Evolutionary conservation across 1,140 invertebrate genomes (phyloP).

Genomic region (Aphidius ervi): DNA sequence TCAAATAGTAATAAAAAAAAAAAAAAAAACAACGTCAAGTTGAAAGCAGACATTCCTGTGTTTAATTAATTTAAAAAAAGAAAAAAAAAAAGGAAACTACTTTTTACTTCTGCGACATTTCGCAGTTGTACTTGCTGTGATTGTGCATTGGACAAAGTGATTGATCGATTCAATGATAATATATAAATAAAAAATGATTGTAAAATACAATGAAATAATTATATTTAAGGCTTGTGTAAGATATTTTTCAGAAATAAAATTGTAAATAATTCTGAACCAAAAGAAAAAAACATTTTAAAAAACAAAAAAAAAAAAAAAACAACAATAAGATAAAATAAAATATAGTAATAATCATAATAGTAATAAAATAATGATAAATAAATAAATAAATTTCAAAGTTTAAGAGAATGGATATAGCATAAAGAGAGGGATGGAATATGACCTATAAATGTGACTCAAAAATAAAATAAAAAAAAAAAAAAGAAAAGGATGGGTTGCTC

Average conservation of each 20-base stretch:
- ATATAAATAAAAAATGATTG: constrained; percentile 14
- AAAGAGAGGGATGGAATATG: constrained; percentile 15
- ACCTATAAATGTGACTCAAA: constrained; percentile 14
- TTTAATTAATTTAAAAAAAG: neutral
- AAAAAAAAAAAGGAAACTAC: constrained; percentile 11
- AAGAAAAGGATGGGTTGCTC: constrained; percentile 25
- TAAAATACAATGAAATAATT: constrained; percentile 15
- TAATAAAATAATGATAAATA: too few species aligned
- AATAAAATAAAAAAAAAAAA: neutral
- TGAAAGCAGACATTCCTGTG: neutral
- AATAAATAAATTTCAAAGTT: too few species aligned
- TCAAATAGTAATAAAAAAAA: too few species aligned
- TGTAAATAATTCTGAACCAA: constrained; percentile 21
- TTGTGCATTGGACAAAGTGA: constrained; percentile 26
- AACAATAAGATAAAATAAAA: neutral
- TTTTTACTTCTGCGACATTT: constrained; percentile 5
- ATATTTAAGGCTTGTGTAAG: constrained; percentile 26
- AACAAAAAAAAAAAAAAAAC: constrained; percentile 11
- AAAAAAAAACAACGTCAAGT: neutral
- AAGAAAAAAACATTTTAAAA: constrained; percentile 5
- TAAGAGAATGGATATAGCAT: neutral
- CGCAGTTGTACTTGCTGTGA: constrained; percentile 20
- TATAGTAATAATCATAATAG: too few species aligned
- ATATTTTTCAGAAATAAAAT: constrained; percentile 23
- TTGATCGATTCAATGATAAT: neutral